These are phyloP conservation scores for Apis laboriosa DNA, from an alignment of 1,140 invertebrate species.

Conservation along the genomic window DNA sequence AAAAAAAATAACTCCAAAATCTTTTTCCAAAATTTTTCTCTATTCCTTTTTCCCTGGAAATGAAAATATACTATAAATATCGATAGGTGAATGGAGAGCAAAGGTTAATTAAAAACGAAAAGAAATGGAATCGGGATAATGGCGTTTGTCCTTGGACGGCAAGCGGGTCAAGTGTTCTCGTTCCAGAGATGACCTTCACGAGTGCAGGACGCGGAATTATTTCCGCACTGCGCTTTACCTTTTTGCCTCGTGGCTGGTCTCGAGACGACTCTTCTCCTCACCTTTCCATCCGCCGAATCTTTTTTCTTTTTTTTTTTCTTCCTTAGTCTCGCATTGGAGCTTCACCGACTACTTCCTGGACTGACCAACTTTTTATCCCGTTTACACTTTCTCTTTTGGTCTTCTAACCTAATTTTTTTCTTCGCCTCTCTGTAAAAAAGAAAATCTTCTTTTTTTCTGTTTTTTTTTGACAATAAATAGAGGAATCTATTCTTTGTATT, in stretches of 20 bases:
- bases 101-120: background rate
- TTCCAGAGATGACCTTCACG: constrained; percentile 56
- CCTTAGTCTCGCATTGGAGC: no score
- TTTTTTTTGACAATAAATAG: no score
- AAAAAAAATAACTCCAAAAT: no score
- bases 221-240: constrained; percentile 40
- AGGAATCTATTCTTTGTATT: no score
- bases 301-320: background rate
- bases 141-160: constrained; percentile 32
- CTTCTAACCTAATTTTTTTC: background rate
- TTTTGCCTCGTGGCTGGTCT: constrained; percentile 5
- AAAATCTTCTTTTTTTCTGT: no score
- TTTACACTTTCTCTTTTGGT: no score
- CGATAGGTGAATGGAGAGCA: no score
- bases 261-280: constrained; percentile 3
- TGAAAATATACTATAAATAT: no score
- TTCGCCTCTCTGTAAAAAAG: background rate
- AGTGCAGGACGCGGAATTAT: constrained; percentile 45
- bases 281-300: constrained; percentile 15
- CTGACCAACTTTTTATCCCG: no score
- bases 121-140: background rate
- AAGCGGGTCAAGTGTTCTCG: constrained; percentile 62
- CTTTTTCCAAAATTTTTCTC: no score
- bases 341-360: background rate
- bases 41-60: no score